Base-by-base conservation (phyloP, 37 sponge, comb jelly and placozoan genomes). In the Agelas oroides region DNA sequence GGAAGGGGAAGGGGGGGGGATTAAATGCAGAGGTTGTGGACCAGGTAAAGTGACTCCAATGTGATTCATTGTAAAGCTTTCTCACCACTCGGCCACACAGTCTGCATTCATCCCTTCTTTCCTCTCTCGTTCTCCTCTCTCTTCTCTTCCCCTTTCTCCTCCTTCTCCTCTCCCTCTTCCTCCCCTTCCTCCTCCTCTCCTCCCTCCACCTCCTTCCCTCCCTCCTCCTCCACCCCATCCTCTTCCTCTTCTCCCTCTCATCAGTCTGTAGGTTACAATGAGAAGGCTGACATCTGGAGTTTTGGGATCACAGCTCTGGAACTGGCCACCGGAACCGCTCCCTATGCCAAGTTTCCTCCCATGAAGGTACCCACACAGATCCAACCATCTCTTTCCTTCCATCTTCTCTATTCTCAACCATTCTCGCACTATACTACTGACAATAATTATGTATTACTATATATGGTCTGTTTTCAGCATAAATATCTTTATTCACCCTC, bases 21-120 rank as follows among this genome's bases (percentile, higher is more conserved):
- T n/a, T n/a, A n/a, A n/a, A n/a, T n/a, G n/a, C 99, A 0, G 99
- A 98, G 71, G 97, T 97, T 20, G 92, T 95, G 93, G 95, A 97
- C 66, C 93, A 92, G 88, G 91, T 90, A 39, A 13, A n/a, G 20
- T 27, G 70, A 6, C n/a, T n/a, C n/a, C n/a, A n/a, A n/a, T n/a
- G n/a, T n/a, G n/a, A n/a, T n/a, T n/a, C n/a, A n/a, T n/a, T n/a
- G n/a, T n/a, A n/a, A n/a, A n/a, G n/a, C n/a, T 8, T 8, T 8
- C 8, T 8, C 46, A 12, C 46, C 8, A 3, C 46, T 46, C 46
- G 6, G 3, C 46, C 46, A 12, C 46, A 46, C 46, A 12, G 6
- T 8, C 46, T 46, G 6, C 46, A 12, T 13, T 27, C 27, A 5
- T 28, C 27, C 63, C 63, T 61, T 46, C 46, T 8, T 8, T 46